A percentile compares a stretch with the other conserved stretches of the same genome.
Evolutionary conservation across 1,140 invertebrate species (phyloP).

Genomic region (Akabosia matsudoensis): DNA sequence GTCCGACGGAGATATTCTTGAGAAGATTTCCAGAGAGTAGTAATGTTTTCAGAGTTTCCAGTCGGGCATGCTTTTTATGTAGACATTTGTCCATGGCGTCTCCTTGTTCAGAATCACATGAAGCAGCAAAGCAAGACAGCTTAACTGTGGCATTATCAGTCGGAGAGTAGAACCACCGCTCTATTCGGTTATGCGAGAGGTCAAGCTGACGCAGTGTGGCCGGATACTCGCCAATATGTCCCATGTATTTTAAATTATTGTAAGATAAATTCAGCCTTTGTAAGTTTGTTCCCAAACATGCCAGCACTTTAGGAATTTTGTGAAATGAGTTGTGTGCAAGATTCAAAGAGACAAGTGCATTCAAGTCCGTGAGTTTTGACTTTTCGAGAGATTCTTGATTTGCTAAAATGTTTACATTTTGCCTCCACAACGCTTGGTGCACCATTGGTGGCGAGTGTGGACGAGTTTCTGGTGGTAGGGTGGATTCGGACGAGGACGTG

Average conservation of each 20-base stretch:
- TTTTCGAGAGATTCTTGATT: conserved; percentile 31
- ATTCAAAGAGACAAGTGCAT: conserved; percentile 70
- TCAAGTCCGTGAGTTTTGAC: conserved; percentile 50
- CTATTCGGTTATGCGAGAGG: conserved; percentile 87
- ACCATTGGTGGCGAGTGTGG: conserved; percentile 19
- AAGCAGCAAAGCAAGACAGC: conserved; percentile 25
- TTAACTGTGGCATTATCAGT: conserved; percentile 24
- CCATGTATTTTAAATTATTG: conserved; percentile 70
- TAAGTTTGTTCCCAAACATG: conserved; percentile 81
- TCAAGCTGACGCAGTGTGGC: conserved; percentile 83
- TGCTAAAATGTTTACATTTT: conserved; percentile 39
- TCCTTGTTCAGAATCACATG: not conserved
- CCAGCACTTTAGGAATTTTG: conserved; percentile 76
- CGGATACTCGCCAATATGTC: conserved; percentile 85
- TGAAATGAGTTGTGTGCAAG: conserved; percentile 87
- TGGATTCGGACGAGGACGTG: not conserved
- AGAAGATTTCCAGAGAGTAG: conserved; percentile 82
- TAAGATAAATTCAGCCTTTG: conserved; percentile 85
- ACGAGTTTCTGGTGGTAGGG: not conserved
- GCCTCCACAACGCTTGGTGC: conserved; percentile 37
- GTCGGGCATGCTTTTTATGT: conserved; percentile 73
- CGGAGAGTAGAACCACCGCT: conserved; percentile 59
- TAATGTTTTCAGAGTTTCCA: conserved; percentile 76
- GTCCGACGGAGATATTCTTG: conserved; percentile 62
- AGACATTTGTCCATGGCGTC: conserved; percentile 56